phyloP scores from a whole-genome alignment of 2,113 vertebrate genomes.

The Vicugna pacos region DNA sequence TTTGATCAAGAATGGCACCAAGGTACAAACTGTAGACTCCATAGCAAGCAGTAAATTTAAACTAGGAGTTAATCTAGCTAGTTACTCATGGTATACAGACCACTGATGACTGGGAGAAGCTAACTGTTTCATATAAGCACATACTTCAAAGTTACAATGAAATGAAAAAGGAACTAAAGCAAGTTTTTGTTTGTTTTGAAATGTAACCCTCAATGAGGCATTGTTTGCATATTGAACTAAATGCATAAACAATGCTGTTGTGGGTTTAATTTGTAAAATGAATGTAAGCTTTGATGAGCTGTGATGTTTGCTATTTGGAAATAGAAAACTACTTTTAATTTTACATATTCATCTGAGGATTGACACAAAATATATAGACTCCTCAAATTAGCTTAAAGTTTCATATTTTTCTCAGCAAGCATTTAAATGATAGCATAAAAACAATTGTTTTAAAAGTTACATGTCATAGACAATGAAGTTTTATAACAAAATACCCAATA shows the following conservation, averaged over 20 bases:
- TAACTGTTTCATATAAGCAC: background rate
- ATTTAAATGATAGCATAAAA: constrained; percentile 21
- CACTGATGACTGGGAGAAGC: background rate
- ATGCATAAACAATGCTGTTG: constrained; percentile 47
- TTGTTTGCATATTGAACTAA: constrained; percentile 58
- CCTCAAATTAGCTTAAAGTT: background rate
- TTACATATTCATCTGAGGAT: constrained; percentile 39
- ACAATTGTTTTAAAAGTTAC: background rate
- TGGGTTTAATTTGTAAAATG: constrained; percentile 63
- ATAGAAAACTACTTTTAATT: constrained; percentile 57
- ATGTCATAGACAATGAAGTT: background rate
- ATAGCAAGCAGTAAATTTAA: background rate
- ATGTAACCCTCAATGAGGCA: constrained; percentile 18
- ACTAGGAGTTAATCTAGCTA: background rate
- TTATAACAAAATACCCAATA: background rate
- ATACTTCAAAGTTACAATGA: constrained; percentile 45
- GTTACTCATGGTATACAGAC: background rate
- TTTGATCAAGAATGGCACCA: background rate
- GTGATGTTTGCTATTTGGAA: constrained; percentile 56
- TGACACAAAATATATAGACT: constrained; percentile 36
- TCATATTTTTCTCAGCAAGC: background rate
- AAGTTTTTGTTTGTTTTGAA: constrained; percentile 70
- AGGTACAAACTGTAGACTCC: background rate
- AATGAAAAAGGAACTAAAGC: constrained; percentile 26
- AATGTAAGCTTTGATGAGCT: constrained; percentile 55